Base-by-base conservation (phyloP, 2,888 invertebrate species). In the Hipparchia semele region DNA sequence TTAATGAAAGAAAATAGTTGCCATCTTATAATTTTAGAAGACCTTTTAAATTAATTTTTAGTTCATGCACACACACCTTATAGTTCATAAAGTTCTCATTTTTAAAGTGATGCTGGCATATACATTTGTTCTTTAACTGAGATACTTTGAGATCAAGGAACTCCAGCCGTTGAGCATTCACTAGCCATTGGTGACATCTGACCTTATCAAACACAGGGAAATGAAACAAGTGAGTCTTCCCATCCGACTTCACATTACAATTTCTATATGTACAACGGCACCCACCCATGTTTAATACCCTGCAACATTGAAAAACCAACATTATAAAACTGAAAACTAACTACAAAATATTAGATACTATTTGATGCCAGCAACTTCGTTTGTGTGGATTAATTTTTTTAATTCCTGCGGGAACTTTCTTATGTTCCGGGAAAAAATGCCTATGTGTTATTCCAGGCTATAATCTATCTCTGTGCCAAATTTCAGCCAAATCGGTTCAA, bases 61-160 rank as follows among this genome's bases (percentile, higher is more conserved):
- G 13, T 13, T 13, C 9, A 10, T 60, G 4, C 13, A n/a, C 13
- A 46, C 87, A 79, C 84, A 91, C 91, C 94, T 89, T 84, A 84
- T 86, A 89, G 81, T 94, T 94, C 94, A 95, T 92, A 83, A 95
- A 95, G 81, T 86, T 87, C 58, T 91, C 89, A 78, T 93, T 89
- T 79, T 87, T 91, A 79, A 95, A 95, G 82, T 95, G 95, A 79
- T 94, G 85, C 80, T 95, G 95, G 81, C 95, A 95, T 8, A 95
- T 84, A 39, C 95, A 95, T 87, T 95, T 94, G 80, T 95, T 95
- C 76, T 94, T 92, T 12, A 95, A 83, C 82, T 95, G 95, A 61
- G 95, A 94, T 66, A 95, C 90, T 78, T 94, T 95, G 46, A 95
- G 82, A 75, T 94, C 88, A 8, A 94, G 86, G 77, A 95, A 95